Base-by-base conservation (phyloP, 2,888 invertebrate species). In the Conchocele bisecta region DNA sequence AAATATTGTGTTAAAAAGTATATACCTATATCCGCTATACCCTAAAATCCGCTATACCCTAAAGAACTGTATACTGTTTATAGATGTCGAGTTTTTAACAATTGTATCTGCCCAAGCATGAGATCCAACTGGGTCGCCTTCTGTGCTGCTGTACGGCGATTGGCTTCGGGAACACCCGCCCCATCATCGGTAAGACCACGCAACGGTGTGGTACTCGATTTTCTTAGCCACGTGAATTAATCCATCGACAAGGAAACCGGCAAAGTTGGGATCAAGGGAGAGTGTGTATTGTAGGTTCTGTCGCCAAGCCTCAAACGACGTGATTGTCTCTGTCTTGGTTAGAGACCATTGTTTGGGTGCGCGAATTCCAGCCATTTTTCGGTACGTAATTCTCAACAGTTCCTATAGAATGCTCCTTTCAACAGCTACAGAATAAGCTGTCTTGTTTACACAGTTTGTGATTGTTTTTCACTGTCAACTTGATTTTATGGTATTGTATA, bases 91-190 rank as follows among this genome's bases (percentile, higher is more conserved):
- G 26, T 70, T 72, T 56, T 70, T 66, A 0, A 74, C 66, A 15
- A 74, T 77, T 1, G 74, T 70, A 74, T 66, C 39, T 76, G 75
- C 3, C 75, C 75, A 11, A 72, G 56, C 77, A 77, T 77, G 6
- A 69, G 35, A 20, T 78, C 70, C 1, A 77, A 46, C 1, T 37
- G 37, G n/a, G 15, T 50, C 1, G 67, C 64, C 35, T 75, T 77
- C 39, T 72, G 72, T n/a, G 33, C 46, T 7, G 60, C 64, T 2
- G 64, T 68, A 13, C 31, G 35, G 0, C 75, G 24, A 3, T 44
- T 33, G 1, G 53, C 54, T 15, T 46, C 51, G 5, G 70, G 54
- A 1, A 59, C 48, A 3, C 35, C 41, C 13, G 64, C 69, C 1
- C 29, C 51, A 26, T 69, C 69, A 26, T 63, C 46, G 42, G 15